A percentile compares a stretch with the other conserved stretches of the same genome.
These are phyloP conservation scores for Drosophila mayri DNA, from an alignment of 1,140 invertebrate genomes.

Conservation along the genomic window DNA sequence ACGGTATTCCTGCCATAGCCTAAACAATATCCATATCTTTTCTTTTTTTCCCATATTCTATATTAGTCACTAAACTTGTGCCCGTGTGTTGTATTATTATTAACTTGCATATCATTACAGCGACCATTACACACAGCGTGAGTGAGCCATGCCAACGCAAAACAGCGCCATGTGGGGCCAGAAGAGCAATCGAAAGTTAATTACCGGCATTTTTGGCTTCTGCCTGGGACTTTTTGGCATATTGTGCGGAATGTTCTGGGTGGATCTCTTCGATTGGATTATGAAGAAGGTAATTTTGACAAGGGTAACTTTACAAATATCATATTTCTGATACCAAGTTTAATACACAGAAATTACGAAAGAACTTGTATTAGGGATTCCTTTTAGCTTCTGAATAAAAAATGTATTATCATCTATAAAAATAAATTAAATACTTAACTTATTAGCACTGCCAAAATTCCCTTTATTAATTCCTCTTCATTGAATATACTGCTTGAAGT, in stretches of 20 bases:
- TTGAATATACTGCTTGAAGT: no score
- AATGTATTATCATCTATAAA: no score
- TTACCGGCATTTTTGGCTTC: slow-evolving; percentile 73
- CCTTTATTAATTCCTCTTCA: no score
- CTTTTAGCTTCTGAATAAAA: no score
- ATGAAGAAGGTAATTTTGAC: slow-evolving; percentile 74
- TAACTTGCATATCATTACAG: slow-evolving; percentile 52
- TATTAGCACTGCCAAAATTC: no score
- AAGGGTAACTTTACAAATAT: not conserved
- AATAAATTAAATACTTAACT: no score
- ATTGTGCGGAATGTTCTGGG: slow-evolving; percentile 81
- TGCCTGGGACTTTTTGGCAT: slow-evolving; percentile 75
- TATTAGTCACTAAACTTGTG: not conserved
- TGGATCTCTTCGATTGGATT: slow-evolving; percentile 77
- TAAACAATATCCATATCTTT: slow-evolving; percentile 12
- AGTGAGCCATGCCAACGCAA: slow-evolving; percentile 62
- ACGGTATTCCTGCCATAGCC: not conserved
- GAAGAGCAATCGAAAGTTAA: slow-evolving; percentile 63
- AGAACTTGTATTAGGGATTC: no score
- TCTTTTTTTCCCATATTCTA: not conserved
- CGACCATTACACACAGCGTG: slow-evolving; percentile 21
- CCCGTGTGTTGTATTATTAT: slow-evolving; percentile 7
- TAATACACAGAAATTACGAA: not conserved
- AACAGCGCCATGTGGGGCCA: slow-evolving; percentile 65
- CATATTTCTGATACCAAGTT: no score